Percentiles rank a stretch among this genome's conserved stretches.
phyloP scores from a whole-genome alignment of 2,888 invertebrate genomes.

The Eulithis prunata region DNA sequence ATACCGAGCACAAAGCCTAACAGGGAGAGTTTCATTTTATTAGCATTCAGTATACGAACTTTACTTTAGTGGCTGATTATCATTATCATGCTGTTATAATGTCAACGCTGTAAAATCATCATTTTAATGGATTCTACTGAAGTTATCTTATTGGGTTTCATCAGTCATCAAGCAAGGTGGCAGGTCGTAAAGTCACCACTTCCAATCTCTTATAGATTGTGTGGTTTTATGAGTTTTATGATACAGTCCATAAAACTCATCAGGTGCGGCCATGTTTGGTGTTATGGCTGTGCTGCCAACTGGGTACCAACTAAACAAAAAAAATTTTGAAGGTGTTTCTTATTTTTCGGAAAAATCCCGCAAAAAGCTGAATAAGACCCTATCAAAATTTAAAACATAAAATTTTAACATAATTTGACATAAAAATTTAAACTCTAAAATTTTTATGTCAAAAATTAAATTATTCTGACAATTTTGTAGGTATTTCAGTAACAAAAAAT shows the following conservation, averaged over 20 bases:
- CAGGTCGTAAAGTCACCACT: conserved; percentile 25
- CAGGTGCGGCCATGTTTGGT: conserved; percentile 29
- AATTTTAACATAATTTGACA: too few species aligned
- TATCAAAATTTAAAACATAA: too few species aligned
- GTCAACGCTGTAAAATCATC: not conserved
- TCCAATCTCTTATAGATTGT: conserved; percentile 43
- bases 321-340: too few species aligned
- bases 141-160: conserved; percentile 2
- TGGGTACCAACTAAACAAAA: too few species aligned
- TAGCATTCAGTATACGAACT: not conserved
- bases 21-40: too few species aligned
- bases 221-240: conserved; percentile 20
- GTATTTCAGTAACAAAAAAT: too few species aligned
- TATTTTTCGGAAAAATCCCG: too few species aligned
- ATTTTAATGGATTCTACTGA: conserved; percentile 7
- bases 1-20: too few species aligned
- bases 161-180: conserved; percentile 18
- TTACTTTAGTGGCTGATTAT: not conserved
- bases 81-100: conserved; percentile 2
- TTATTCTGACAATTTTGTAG: too few species aligned
- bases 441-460: too few species aligned
- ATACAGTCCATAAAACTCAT: conserved; percentile 51
- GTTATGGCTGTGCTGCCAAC: conserved; percentile 41
- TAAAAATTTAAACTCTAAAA: too few species aligned
- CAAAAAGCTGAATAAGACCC: too few species aligned